A percentile compares a stretch with the other conserved stretches of the same genome.
These are phyloP conservation scores for Melanerpes formicivorus DNA, from an alignment of 2,113 vertebrate genomes.

Conservation along the genomic window DNA sequence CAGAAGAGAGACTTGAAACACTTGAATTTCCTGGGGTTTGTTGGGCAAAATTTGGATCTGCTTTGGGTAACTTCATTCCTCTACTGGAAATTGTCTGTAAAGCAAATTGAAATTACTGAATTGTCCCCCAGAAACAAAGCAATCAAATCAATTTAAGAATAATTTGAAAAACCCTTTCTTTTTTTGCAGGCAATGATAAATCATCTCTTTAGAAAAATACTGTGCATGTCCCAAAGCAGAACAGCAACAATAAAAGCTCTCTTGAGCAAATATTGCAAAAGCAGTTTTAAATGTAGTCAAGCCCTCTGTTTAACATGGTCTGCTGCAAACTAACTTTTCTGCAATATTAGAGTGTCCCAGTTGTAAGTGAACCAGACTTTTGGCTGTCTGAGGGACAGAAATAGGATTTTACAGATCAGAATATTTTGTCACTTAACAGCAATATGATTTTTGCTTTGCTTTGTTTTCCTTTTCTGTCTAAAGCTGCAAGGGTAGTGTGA, in stretches of 20 bases:
- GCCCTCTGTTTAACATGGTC: neutral
- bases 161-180: neutral
- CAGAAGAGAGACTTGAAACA: neutral
- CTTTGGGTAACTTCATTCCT: neutral
- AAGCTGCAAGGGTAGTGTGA: neutral
- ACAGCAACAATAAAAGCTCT: slow-evolving; percentile 16
- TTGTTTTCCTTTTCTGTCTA: fast-evolving
- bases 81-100: neutral
- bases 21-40: neutral
- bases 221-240: slow-evolving; percentile 7
- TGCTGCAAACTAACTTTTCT: neutral
- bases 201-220: slow-evolving; percentile 3
- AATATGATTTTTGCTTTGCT: neutral
- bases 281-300: neutral
- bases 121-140: neutral
- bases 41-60: neutral
- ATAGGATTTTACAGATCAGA: neutral
- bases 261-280: slow-evolving; percentile 46
- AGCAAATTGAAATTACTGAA: neutral
- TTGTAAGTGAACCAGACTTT: neutral
- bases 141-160: neutral
- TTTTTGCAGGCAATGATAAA: slow-evolving; percentile 11
- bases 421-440: neutral
- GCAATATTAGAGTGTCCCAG: neutral
- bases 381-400: neutral